Evolutionary conservation across 2,113 vertebrate species (phyloP), one percentile per base, ranked within the genome.

Genomic region (Corythornis cristatus): DNA sequence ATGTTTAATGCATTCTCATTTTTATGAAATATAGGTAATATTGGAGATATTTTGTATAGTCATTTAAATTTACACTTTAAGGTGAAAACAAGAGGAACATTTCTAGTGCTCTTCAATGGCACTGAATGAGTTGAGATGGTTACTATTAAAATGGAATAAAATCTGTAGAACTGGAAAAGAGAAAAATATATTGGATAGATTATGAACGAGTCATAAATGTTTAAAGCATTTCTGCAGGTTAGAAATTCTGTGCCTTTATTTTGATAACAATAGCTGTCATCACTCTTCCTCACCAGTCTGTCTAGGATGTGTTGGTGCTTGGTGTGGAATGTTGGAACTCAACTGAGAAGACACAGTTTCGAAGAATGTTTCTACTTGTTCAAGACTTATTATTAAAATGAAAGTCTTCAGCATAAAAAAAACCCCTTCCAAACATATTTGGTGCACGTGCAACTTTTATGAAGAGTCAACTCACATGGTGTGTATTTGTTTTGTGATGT

Each of bases 101-200:
- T 81, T 90, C 79, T 62, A 86, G 48, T 71, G 20, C 56, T 88
- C 9, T 81, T 89, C 43, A 76, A 2, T 54, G 43, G 19, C 35
- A 77, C 33, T 60, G 23, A 18, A 78, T 68, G 50, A 60, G 26
- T 66, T 51, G 73, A 70, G 45, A 73, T 48, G 9, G 18, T 65
- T 78, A 61, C 26, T 81, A 18, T 66, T 90, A 78, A 88, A 83
- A 92, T 48, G 72, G 15, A 95, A 84, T 77, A 78, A 90, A 95
- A 82, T 64, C 33, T 3, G 4, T 62, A 71, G 40, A 65, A 56
- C 3, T 35, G 20, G 14, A 70, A 73, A 58, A 68, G 35, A 57
- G 50, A 61, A 75, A 95, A 95, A 68, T n/a, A 40, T 35, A 7
- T 62, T 83, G 48, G 4, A 5, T 64, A 57, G 11, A 58, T 89